Percentiles rank a stretch among this genome's conserved stretches.
phyloP scores from a whole-genome alignment of 2,113 vertebrate genomes.

The Antennarius striatus region DNA sequence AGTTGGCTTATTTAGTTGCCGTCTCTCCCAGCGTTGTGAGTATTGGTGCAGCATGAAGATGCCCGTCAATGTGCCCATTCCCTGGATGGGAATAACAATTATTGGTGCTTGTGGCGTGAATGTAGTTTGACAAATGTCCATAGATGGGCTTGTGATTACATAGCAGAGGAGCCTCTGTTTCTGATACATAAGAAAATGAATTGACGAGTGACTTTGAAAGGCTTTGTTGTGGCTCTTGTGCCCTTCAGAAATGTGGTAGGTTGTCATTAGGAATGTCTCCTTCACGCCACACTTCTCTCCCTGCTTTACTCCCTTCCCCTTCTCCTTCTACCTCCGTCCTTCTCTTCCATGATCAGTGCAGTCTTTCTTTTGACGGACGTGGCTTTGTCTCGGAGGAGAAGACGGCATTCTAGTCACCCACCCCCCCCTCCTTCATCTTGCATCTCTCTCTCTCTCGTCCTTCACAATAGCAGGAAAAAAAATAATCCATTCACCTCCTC shows the following conservation, averaged over 20 bases:
- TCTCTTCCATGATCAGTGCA: constrained; percentile 44
- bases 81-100: constrained; percentile 87
- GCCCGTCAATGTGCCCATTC: constrained; percentile 85
- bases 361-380: constrained; percentile 46
- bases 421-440: background rate
- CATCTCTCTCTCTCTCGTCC: constrained; percentile 29
- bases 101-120: constrained; percentile 80
- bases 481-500: constrained; percentile 32
- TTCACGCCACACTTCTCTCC: constrained; percentile 65
- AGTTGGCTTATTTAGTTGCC: constrained; percentile 78
- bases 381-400: constrained; percentile 37
- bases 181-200: constrained; percentile 86
- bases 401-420: constrained; percentile 18
- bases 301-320: constrained; percentile 20
- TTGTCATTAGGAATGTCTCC: constrained; percentile 68
- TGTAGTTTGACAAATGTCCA: constrained; percentile 88
- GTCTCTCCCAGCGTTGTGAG: constrained; percentile 71
- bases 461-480: constrained; percentile 51
- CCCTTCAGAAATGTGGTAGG: constrained; percentile 81
- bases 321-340: constrained; percentile 28
- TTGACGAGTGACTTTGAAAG: constrained; percentile 79
- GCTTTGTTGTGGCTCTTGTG: constrained; percentile 80
- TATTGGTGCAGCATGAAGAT: constrained; percentile 74
- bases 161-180: constrained; percentile 76
- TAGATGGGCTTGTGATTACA: constrained; percentile 83